Base-by-base conservation (phyloP, 2,113 vertebrate genomes). In the Neolamprologus falcicula region DNA sequence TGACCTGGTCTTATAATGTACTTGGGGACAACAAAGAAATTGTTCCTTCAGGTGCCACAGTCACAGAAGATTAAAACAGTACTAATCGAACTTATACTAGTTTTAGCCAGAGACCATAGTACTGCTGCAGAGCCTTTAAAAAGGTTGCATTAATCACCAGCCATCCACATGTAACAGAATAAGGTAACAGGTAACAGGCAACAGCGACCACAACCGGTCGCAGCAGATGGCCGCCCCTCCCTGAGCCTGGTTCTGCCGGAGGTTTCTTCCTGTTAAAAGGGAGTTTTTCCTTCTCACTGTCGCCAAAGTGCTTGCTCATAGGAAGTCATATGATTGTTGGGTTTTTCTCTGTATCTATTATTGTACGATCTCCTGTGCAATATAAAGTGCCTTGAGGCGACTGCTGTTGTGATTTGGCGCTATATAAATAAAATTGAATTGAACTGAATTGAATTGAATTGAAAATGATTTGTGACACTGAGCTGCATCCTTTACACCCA, bases 401-500 rank as follows among this genome's bases (percentile, higher is more conserved):
- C 26, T 59, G 7, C 13, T 59, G 55, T 59, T 16, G 26, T 59
- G 55, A 16, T 59, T 59, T 59, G 55, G 55, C 2, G 13, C 55
- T 28, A 2, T 28, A 55, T 55, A 55, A 55, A 55, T 24, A 55
- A 24, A 55, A 55, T 24, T 55, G 55, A 59, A 59, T 59, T 59
- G 55, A 66, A 52, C 4, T 26, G 54, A 26, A 55, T 55, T 55
- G 4, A 55, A 55, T 24, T 55, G 54, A 57, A 57, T 28, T 28
- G 13, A 66, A 45, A 83, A 35, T 66, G 17, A 82, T 76, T 90
- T 85, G 57, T 88, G 87, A 89, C 87, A 83, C 80, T 5, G 6
- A 63, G 52, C 50, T 37, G 55, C 68, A 86, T 89, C 68, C 53
- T 86, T 85, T 28, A 83, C 83, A 82, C 84, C 87, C 85, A 90